Base-by-base conservation (phyloP, 2,888 invertebrate genomes). In the Dasypolia templi region DNA sequence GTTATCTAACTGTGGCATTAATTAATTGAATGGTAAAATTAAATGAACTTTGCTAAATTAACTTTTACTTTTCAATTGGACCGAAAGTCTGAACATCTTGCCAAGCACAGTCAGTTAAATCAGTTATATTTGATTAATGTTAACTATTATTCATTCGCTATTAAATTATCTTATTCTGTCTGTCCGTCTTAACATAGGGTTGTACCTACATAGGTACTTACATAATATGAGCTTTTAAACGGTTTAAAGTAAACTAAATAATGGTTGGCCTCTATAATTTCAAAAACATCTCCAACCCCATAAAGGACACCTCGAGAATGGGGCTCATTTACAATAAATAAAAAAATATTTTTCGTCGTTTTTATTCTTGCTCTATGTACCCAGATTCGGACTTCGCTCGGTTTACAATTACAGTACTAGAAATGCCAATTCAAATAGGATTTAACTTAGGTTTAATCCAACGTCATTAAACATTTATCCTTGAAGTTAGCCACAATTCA, bases 21-120 rank as follows among this genome's bases (percentile, higher is more conserved):
- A 26, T 65, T 12, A 26, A 42, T 66, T 42, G 1, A 0, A 63
- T 26, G 14, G 22, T 63, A n/a, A 29, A n/a, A n/a, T n/a, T 42
- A 9, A 17, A 61, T 22, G n/a, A n/a, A n/a, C n/a, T n/a, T n/a
- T n/a, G 42, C 17, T 65, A 14, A 59, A 59, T 42, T 3, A 42
- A 42, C n/a, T 26, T 32, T 29, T 58, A 26, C 11, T 22, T 44
- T 35, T 59, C 1, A 22, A 22, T 35, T 42, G n/a, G 19, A 35
- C 11, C 22, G 26, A 61, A 70, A 42, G n/a, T 39, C 49, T 70
- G 29, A 29, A 51, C 44, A 59, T 26, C 32, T 32, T n/a, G 49
- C 5, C n/a, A 70, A 39, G 9, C 12, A 17, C 55, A 39, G 12
- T 32, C 39, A n/a, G n/a, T 39, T 42, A 42, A 19, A 42, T 26